phyloP scores from a whole-genome alignment of 2,888 invertebrate genomes.

The Hipparchia sbordonii region DNA sequence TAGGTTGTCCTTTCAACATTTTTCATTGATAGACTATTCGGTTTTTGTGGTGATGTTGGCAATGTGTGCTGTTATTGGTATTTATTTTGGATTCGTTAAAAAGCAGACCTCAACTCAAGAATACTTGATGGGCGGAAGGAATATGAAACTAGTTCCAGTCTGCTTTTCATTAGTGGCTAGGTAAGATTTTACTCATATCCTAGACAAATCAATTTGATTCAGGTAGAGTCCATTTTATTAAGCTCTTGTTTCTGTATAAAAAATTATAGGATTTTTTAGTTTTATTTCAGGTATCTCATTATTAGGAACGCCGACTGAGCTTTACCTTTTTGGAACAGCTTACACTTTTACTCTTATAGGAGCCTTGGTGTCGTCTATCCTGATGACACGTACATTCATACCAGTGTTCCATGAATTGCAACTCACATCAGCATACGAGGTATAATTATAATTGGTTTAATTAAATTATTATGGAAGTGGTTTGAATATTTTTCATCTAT shows the following conservation, averaged over 20 bases:
- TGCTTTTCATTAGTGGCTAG: constrained; percentile 92
- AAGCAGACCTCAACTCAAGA: constrained; percentile 84
- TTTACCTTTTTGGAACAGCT: constrained; percentile 89
- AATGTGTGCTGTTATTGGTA: constrained; percentile 88
- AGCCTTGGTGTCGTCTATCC: constrained; percentile 83
- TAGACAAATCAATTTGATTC: not conserved
- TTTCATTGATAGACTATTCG: constrained; percentile 85
- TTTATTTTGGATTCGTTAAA: constrained; percentile 90
- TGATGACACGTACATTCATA: constrained; percentile 84
- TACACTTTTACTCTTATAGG: constrained; percentile 86
- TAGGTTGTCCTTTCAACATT: constrained; percentile 65
- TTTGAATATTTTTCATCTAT: too few species aligned
- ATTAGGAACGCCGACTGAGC: constrained; percentile 89
- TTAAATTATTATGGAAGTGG: not conserved
- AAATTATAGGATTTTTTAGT: constrained; percentile 58
- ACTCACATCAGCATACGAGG: constrained; percentile 90
- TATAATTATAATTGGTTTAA: constrained; percentile 48
- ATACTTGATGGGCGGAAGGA: constrained; percentile 91
- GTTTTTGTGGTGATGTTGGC: constrained; percentile 87
- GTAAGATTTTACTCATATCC: constrained; percentile 59
- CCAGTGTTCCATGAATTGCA: constrained; percentile 88
- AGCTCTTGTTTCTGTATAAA: not conserved
- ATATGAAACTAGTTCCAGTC: constrained; percentile 90
- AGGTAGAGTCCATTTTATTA: too few species aligned
- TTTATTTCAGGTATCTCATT: constrained; percentile 90